phyloP scores from a whole-genome alignment of 2,113 vertebrate species.

The Hypocryptadius cinnamomeus region DNA sequence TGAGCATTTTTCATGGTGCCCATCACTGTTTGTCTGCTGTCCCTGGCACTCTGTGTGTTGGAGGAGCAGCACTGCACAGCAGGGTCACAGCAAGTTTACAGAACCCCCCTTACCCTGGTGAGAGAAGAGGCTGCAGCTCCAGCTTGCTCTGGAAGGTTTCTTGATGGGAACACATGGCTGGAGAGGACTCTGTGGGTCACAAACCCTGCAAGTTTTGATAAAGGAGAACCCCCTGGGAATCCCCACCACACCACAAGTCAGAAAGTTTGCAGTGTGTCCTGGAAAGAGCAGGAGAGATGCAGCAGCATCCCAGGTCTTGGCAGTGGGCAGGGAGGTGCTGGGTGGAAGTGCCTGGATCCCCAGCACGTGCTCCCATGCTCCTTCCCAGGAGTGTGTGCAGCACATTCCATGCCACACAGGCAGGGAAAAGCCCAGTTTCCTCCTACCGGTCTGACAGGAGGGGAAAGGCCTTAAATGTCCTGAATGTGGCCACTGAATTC shows the following conservation, averaged over 20 bases:
- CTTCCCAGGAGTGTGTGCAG: fast-evolving
- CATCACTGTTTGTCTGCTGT: background rate
- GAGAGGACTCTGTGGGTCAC: background rate
- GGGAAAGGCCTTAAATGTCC: background rate
- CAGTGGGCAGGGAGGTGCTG: background rate
- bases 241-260: background rate
- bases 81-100: background rate
- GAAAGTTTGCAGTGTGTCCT: background rate
- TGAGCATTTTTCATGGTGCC: background rate
- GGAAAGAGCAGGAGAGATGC: background rate
- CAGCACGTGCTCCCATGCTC: background rate
- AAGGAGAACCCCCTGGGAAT: background rate
- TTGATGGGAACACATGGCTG: background rate
- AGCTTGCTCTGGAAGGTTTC: background rate
- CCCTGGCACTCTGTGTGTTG: background rate
- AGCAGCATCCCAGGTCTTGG: background rate
- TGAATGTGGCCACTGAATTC: background rate
- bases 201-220: background rate
- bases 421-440: background rate
- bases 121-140: background rate
- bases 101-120: background rate
- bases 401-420: background rate
- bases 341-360: background rate
- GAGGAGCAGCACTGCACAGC: background rate
- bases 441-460: background rate